A percentile compares a stretch with the other conserved stretches of the same genome.
Conservation (phyloP, 2,888 invertebrate species). For the Leptinotarsa rubiginosa region DNA sequence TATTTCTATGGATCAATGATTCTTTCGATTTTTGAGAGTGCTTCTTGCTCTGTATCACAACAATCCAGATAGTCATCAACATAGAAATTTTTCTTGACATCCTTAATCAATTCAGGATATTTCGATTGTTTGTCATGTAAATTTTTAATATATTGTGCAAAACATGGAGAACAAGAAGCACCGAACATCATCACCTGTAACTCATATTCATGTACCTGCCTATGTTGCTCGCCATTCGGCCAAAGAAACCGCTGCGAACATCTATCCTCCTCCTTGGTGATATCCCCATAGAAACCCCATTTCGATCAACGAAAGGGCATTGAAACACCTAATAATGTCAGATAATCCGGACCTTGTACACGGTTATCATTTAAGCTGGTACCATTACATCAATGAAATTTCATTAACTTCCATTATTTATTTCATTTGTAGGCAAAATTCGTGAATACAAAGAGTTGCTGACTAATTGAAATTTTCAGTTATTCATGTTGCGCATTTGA, state of each 20-base stretch:
- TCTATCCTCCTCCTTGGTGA: not conserved
- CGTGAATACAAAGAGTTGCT: too few species aligned
- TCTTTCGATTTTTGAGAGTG: not conserved
- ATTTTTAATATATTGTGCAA: not conserved
- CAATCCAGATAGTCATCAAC: not conserved
- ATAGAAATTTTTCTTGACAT: not conserved
- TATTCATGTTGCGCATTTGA: too few species aligned
- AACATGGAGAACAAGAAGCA: conserved; percentile 15
- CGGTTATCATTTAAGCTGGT: too few species aligned
- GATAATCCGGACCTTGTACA: too few species aligned
- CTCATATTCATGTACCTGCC: not conserved
- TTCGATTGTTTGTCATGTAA: not conserved
- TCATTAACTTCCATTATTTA: too few species aligned
- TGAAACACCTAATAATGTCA: too few species aligned
- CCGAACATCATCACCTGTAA: conserved; percentile 17
- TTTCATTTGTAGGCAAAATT: too few species aligned
- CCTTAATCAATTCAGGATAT: not conserved
- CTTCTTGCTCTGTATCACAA: not conserved
- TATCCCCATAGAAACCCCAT: not conserved
- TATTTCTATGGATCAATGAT: not conserved
- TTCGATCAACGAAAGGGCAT: not conserved
- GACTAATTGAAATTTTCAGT: too few species aligned
- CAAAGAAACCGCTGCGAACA: conserved; percentile 15
- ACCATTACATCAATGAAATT: too few species aligned
- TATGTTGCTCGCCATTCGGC: conserved; percentile 3